Evolutionary conservation across 2,888 invertebrate species (phyloP).

Genomic region (Cosmia pyralina): DNA sequence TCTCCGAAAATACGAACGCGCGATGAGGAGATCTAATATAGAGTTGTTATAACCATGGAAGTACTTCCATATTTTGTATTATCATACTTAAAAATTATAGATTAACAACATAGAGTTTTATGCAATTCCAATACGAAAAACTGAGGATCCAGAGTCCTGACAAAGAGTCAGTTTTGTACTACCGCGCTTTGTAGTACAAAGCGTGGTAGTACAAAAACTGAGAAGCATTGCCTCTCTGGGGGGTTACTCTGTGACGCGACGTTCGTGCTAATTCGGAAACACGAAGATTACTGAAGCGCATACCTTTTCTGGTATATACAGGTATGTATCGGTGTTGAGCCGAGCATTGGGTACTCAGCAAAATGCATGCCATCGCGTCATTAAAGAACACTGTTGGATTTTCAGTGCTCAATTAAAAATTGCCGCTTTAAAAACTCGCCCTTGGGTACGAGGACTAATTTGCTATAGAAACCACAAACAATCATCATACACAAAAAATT

Average conservation of each 20-base stretch:
- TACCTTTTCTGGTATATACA: not conserved
- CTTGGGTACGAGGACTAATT: not conserved
- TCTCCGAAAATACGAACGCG: not conserved
- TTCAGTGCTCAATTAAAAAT: not conserved
- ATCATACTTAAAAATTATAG: not conserved
- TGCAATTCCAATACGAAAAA: not conserved
- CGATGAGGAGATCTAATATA: not conserved
- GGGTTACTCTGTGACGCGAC: too few relatives aligned
- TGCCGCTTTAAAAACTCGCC: not conserved
- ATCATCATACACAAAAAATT: not conserved
- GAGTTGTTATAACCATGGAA: not conserved
- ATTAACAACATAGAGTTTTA: too few relatives aligned
- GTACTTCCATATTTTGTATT: not conserved
- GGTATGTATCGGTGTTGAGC: not conserved
- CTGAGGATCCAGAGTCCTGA: not conserved
- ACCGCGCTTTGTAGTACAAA: not conserved
- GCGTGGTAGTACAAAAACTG: not conserved
- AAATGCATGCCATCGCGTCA: not conserved
- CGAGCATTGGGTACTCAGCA: not conserved
- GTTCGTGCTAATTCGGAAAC: not conserved
- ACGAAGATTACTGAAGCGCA: not conserved
- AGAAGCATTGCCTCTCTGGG: not conserved
- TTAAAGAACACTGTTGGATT: not conserved
- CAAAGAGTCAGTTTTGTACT: not conserved
- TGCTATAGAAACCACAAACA: constrained; percentile 15